Base-by-base conservation (phyloP, 2,888 invertebrate genomes). In the Cecidostiba fungosa region DNA sequence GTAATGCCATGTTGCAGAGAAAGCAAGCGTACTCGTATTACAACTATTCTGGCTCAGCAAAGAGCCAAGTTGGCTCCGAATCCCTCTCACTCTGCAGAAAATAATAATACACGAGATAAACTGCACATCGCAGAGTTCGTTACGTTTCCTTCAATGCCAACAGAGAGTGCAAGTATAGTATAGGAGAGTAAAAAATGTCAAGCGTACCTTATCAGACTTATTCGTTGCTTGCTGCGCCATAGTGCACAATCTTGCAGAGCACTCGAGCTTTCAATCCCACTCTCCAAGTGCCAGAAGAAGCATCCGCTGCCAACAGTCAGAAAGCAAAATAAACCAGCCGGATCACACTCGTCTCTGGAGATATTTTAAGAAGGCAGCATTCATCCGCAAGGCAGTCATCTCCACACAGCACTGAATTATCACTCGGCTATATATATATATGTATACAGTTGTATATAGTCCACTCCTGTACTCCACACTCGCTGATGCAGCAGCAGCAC, bases 191-290 rank as follows among this genome's bases (percentile, higher is more conserved):
- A 12, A 72, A 62, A 26, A 70, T 62, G 23, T 59, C 14, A 78
- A 19, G 16, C 19, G 23, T 85, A 85, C 85, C 85, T 85, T 82
- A 39, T 76, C 43, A 47, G 47, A 16, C 14, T 77, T 85, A 66
- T 26, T 69, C 19, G 23, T 36, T n/a, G 69, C 19, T 5, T 16
- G 47, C 59, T 82, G 85, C n/a, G 82, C 70, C 85, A 85, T 85
- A 82, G 36, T 85, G 81, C 23, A 77, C 14, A 77, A 39, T 26
- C 23, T 47, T 6, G 23, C 59, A 26, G 23, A 54, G n/a, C 12
- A 0, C 29, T 72, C 50, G 29, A 47, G 66, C 66, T 47, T 66
- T 66, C 8, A 16, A 5, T 8, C 26, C 36, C 6, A 23, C 32
- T 47, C n/a, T 43, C 54, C 23, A 59, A 72, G 10, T 4, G 26